Percentiles rank a stretch among this genome's conserved stretches.
phyloP scores from a whole-genome alignment of 2,797 vertebrate genomes.

The Tokudaia tokunoshimensis region DNA sequence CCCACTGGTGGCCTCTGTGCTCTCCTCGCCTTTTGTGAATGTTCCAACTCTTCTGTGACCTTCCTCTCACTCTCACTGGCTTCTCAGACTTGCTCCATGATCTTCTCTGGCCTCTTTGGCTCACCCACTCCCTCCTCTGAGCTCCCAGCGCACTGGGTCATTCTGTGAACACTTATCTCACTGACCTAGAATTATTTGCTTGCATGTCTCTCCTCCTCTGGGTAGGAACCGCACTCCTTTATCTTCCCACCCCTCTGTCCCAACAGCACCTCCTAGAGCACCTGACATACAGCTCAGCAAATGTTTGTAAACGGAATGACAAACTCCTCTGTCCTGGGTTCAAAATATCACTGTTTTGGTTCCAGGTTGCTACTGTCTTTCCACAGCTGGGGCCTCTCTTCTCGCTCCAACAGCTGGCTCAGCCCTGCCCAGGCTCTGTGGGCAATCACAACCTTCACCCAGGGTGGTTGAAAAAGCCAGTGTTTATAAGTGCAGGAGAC shows the following conservation, averaged over 20 bases:
- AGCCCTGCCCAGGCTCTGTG: slow-evolving; percentile 54
- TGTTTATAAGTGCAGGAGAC: slow-evolving; percentile 13
- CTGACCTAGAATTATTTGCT: slow-evolving; percentile 70
- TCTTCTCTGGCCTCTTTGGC: slow-evolving; percentile 70
- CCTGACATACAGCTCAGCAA: not conserved
- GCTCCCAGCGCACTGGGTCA: slow-evolving; percentile 35
- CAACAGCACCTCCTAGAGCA: not conserved
- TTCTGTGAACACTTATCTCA: slow-evolving; percentile 66
- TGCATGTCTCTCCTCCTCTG: slow-evolving; percentile 4
- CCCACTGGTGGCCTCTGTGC: fast-evolving
- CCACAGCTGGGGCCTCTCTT: slow-evolving; percentile 74
- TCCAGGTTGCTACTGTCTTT: not conserved
- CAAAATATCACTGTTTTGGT: not conserved
- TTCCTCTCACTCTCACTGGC: not conserved
- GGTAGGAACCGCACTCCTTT: not conserved
- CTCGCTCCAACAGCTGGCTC: slow-evolving; percentile 63
- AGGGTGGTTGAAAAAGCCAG: slow-evolving; percentile 66
- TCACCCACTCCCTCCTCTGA: slow-evolving; percentile 45
- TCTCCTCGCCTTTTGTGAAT: not conserved
- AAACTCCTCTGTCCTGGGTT: not conserved
- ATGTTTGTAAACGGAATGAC: not conserved
- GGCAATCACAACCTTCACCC: not conserved
- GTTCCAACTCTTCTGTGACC: not conserved
- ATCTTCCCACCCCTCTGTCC: not conserved
- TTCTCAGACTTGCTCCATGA: not conserved